Evolutionary conservation across 2,113 vertebrate species (phyloP).

Genomic region (Ctenomys sociabilis): DNA sequence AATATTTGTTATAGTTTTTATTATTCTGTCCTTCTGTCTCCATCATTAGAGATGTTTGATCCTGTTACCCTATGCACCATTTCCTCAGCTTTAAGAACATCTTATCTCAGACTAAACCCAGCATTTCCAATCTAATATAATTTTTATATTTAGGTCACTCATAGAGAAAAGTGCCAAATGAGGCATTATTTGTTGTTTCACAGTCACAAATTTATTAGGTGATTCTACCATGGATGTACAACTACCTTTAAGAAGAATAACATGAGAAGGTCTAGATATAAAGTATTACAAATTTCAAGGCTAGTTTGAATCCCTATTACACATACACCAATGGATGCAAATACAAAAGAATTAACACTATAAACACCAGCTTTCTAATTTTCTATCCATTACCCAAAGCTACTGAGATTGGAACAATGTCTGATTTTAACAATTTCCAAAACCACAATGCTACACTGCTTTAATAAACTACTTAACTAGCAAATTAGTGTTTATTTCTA

Average conservation of each 20-base stretch:
- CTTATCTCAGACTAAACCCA: neutral
- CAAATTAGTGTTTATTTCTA: neutral
- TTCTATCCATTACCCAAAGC: constrained; percentile 7
- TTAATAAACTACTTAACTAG: neutral
- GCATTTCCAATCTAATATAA: constrained; percentile 32
- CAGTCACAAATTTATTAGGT: neutral
- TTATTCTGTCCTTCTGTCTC: neutral
- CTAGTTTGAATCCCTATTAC: neutral
- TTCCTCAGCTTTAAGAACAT: neutral
- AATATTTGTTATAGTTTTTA: neutral
- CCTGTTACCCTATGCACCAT: neutral
- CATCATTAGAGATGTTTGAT: neutral
- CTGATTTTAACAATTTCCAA: constrained; percentile 37
- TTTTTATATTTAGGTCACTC: neutral
- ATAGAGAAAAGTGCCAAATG: neutral
- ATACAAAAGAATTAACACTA: neutral
- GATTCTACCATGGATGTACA: neutral
- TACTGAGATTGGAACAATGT: neutral
- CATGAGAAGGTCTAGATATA: neutral
- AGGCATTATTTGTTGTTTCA: constrained; percentile 42
- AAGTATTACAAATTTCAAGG: neutral
- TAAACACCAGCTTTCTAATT: constrained; percentile 37
- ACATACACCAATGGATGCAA: neutral
- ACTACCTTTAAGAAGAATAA: neutral
- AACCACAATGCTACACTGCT: constrained; percentile 3